These are phyloP conservation scores for Formicarius rufipectus DNA, from an alignment of 2,113 vertebrate species.

Conservation along the genomic window DNA sequence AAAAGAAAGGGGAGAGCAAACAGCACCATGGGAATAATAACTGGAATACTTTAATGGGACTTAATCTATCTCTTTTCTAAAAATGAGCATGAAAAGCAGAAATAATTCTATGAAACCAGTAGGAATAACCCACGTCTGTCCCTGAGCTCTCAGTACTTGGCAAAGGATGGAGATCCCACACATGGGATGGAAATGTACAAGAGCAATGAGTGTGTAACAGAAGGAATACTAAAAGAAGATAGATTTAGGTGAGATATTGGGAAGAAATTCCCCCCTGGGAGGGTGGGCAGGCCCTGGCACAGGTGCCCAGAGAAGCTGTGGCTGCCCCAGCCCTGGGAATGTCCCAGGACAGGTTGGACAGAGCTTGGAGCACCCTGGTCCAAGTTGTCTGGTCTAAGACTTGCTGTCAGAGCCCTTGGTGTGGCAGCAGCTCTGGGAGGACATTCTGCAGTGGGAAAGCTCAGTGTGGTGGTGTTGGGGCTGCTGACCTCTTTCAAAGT, in stretches of 20 bases:
- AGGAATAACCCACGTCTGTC: neutral
- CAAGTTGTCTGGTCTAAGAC: too few species aligned
- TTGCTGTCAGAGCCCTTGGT: fast-evolving
- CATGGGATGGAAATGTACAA: fast-evolving
- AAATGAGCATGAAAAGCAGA: neutral
- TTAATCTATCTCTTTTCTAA: neutral
- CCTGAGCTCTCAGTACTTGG: neutral
- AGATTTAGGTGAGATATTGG: fast-evolving
- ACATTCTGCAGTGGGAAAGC: fast-evolving
- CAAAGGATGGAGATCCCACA: neutral
- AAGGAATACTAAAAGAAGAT: fast-evolving
- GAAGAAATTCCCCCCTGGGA: too few species aligned
- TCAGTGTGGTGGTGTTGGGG: fast-evolving
- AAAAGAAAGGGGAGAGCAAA: neutral
- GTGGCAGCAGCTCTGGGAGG: neutral
- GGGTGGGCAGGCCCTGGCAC: neutral
- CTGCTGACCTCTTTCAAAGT: neutral
- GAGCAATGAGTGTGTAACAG: fast-evolving
- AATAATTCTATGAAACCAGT: neutral
- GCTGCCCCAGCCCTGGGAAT: neutral
- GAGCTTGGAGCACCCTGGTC: neutral
- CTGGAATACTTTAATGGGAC: neutral
- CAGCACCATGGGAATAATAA: neutral
- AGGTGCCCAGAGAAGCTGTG: neutral
- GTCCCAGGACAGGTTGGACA: fast-evolving